Evolutionary conservation across 2,888 invertebrate species (phyloP), one percentile per base, ranked within the genome.

Genomic region (Ennomos quercinarius): DNA sequence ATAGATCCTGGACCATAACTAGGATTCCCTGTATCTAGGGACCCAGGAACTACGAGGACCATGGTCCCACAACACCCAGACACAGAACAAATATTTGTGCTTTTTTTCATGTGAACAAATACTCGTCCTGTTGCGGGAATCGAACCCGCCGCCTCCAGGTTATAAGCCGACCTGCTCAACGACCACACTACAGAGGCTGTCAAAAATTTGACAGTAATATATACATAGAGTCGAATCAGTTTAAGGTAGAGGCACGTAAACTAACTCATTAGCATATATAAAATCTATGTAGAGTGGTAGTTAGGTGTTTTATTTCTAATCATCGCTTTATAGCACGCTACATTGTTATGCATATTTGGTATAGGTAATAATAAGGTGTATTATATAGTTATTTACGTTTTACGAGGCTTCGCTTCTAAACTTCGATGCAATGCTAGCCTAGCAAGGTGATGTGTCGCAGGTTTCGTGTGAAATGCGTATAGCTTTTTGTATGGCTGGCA

Each of bases 381-480:
- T 38, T 48, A 38, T 48, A 38, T 13, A 41, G n/a, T 40, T 38
- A n/a, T 49, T 9, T 43, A 36, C 10, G n/a, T 36, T 63, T 66
- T 71, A 73, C 72, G 74, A 62, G 69, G 73, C 73, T 74, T 70
- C 67, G 69, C 74, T 67, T 61, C 66, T 66, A 60, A 53, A 40
- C 44, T 71, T 54, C 42, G 12, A 10, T 42, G n/a, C n/a, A 10
- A 10, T 27, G 27, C 35, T 50, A 41, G 38, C 80, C 77, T 73
- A 78, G 76, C 78, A 81, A 70, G 83, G 81, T 63, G 44, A 65
- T 73, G 78, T 76, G 72, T 74, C 71, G 71, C 71, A 65, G 63
- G 72, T 73, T 78, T 78, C 72, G 76, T 82, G 82, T 83, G 76
- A 82, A 80, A 70, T 78, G n/a, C n/a, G 72, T 73, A 70, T 74